phyloP scores from a whole-genome alignment of 2,888 invertebrate genomes.

The Ischnus inquisitorius region DNA sequence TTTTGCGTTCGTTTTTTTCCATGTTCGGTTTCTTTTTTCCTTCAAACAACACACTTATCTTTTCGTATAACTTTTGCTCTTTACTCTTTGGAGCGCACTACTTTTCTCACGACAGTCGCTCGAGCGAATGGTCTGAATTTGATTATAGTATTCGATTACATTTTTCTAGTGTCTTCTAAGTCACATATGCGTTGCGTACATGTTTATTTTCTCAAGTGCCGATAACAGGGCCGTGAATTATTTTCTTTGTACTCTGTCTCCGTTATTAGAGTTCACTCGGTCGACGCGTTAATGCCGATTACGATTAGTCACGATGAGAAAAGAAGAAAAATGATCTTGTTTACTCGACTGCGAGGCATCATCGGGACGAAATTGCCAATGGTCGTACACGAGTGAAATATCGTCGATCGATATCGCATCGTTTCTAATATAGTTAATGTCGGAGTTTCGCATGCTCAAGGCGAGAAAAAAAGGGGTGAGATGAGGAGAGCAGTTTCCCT shows the following conservation, averaged over 20 bases:
- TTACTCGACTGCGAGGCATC: background rate
- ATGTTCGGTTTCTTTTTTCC: slow-evolving; percentile 58
- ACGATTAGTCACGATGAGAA: slow-evolving; percentile 14
- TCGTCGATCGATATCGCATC: slow-evolving; percentile 30
- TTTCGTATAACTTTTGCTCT: slow-evolving; percentile 43
- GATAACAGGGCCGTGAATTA: slow-evolving; percentile 7
- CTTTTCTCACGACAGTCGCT: slow-evolving; percentile 39
- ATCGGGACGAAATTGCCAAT: slow-evolving; percentile 14
- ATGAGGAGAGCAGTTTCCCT: slow-evolving; percentile 15
- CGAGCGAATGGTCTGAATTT: slow-evolving; percentile 59
- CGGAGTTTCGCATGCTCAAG: slow-evolving; percentile 66
- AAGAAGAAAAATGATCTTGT: slow-evolving; percentile 26
- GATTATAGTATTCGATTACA: slow-evolving; percentile 16
- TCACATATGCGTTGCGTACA: slow-evolving; percentile 38
- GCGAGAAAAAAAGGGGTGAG: slow-evolving; percentile 52
- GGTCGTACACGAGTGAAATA: slow-evolving; percentile 37
- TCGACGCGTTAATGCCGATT: background rate
- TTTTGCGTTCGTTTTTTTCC: slow-evolving; percentile 74
- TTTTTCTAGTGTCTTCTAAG: slow-evolving; percentile 29
- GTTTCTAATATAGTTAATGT: slow-evolving; percentile 47
- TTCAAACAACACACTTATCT: slow-evolving; percentile 42
- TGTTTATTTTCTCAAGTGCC: slow-evolving; percentile 24
- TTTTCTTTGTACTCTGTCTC: background rate
- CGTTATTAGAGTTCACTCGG: background rate
- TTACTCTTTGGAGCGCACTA: slow-evolving; percentile 30